Evolutionary conservation across 2,113 vertebrate species (phyloP), one percentile per base, ranked within the genome.

Genomic region (Platichthys stellatus): DNA sequence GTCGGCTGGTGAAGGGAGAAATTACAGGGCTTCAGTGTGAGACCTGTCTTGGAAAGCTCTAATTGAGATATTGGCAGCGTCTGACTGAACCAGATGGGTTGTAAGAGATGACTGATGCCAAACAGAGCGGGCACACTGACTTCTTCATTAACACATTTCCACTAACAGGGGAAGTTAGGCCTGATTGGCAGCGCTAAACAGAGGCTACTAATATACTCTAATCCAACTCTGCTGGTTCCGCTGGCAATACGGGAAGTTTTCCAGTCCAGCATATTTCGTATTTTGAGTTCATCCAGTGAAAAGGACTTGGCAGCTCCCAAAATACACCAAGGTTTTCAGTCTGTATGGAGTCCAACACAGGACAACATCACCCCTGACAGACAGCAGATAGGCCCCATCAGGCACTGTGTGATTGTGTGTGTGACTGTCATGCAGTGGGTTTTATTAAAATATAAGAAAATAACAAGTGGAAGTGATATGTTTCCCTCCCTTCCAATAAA

Each of bases 1-100:
- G 88, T 93, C 92, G 92, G 90, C 92, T 92, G 90, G 58, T 70
- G 62, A 64, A 58, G 73, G 74, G 53, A 69, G 69, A 76, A 86
- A 85, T 83, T 61, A 81, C 64, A 67, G 64, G 61, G 73, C 60
- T 31, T 63, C 60, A 8, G 64, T 69, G 80, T 66, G 69, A 85
- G 74, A 72, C 73, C 84, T 60, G 79, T 84, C 65, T 87, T 15
- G 4, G 58, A 75, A 72, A 69, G 66, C 76, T 58, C 35, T 85
- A 72, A 89, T 85, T 88, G 87, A 87, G 76, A 84, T 64, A 72
- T 88, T 78, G 80, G 84, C 45, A 2, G n/a, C 0, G 14, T 59
- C 58, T 71, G 69, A 82, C 69, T 38, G 64, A 74, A 73, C 17
- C 83, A 90, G 81, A 84, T 83, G 74, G 76, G 81, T 56, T 67